phyloP scores from a whole-genome alignment of 2,113 vertebrate species.

The Synchiropus splendidus region DNA sequence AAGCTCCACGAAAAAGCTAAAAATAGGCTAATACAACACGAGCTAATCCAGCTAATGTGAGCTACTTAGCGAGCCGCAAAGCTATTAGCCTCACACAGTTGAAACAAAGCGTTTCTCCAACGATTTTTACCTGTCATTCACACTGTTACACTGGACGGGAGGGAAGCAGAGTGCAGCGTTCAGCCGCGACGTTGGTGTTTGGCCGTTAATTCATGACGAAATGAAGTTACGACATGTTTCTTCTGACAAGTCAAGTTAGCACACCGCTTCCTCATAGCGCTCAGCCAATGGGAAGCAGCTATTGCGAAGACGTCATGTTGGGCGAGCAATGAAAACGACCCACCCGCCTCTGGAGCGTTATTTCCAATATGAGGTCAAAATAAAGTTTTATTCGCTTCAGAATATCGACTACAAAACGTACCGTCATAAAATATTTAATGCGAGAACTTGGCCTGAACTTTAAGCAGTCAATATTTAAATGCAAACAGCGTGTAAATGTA shows the following conservation, averaged over 20 bases:
- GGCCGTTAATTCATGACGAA: constrained; percentile 3
- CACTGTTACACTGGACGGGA: constrained; percentile 1
- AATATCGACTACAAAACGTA: not conserved
- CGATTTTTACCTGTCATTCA: constrained; percentile 7
- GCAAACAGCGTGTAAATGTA: too few species aligned
- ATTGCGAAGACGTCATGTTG: constrained; percentile 14
- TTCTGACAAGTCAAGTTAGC: constrained; percentile 27
- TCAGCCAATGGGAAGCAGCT: constrained; percentile 22
- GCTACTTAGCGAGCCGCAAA: constrained; percentile 8
- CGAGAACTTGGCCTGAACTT: too few species aligned
- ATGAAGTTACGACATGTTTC: constrained; percentile 15
- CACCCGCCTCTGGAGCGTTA: too few species aligned
- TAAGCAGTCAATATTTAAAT: too few species aligned
- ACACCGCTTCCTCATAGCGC: constrained; percentile 20
- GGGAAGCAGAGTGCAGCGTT: not conserved
- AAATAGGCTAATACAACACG: too few species aligned
- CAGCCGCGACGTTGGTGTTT: constrained; percentile 1
- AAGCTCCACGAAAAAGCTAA: too few species aligned
- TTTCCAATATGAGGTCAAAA: too few species aligned
- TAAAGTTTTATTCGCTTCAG: too few species aligned
- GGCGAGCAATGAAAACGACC: not conserved
- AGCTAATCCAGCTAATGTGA: constrained; percentile 6
- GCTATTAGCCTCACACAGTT: not conserved
- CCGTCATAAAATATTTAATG: too few species aligned
- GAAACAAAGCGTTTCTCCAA: not conserved